phyloP scores from a whole-genome alignment of 2,797 vertebrate species.

The Periparus ater region DNA sequence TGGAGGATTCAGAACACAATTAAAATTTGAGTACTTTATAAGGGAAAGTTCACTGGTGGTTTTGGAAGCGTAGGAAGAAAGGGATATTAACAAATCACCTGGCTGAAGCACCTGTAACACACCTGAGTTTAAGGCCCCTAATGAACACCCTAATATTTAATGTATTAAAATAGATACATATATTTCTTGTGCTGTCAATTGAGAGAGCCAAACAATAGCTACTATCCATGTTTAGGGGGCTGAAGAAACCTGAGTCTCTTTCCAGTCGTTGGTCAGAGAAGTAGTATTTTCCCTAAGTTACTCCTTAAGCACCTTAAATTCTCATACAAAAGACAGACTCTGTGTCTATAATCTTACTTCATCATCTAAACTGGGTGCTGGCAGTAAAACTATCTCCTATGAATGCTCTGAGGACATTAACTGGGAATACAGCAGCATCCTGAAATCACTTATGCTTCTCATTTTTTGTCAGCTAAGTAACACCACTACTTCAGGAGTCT shows the following conservation, averaged over 20 bases:
- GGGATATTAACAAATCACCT: neutral
- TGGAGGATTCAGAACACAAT: neutral
- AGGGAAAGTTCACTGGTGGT: neutral
- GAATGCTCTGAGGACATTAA: neutral
- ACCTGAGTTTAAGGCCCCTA: neutral
- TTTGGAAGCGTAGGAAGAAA: neutral
- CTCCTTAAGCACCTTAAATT: neutral
- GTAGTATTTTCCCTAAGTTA: neutral
- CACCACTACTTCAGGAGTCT: neutral
- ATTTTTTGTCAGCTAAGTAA: neutral
- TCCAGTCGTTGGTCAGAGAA: neutral
- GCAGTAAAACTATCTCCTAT: neutral
- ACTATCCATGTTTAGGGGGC: neutral
- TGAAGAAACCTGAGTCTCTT: neutral
- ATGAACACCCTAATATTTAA: neutral
- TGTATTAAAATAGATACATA: neutral
- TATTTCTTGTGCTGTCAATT: neutral
- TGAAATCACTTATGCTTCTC: neutral
- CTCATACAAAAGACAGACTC: neutral
- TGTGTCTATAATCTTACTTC: neutral
- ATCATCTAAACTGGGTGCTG: neutral
- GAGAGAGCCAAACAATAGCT: neutral
- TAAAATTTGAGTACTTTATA: neutral
- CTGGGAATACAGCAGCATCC: neutral
- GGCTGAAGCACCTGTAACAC: neutral